A percentile compares a stretch with the other conserved stretches of the same genome.
Conservation (phyloP, 2,888 invertebrate genomes). For the Hylaea fasciaria region DNA sequence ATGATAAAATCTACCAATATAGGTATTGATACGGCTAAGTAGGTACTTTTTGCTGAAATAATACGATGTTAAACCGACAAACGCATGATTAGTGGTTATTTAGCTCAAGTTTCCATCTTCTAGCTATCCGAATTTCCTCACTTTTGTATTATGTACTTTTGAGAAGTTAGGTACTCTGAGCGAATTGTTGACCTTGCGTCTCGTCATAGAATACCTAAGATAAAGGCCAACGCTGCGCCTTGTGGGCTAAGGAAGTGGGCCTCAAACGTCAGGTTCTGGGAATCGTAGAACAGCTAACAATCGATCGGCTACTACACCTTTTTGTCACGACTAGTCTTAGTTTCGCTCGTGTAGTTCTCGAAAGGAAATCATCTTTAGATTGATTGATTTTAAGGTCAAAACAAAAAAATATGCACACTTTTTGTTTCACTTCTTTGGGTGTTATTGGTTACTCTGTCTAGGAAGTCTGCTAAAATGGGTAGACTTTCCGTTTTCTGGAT, state of each 20-base stretch:
- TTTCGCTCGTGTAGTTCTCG: slow-evolving; percentile 20
- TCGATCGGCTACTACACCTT: slow-evolving; percentile 28
- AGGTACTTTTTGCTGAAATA: too few relatives aligned
- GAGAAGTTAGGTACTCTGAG: slow-evolving; percentile 24
- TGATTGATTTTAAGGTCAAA: not conserved
- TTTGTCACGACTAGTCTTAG: slow-evolving; percentile 31
- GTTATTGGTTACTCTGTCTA: not conserved
- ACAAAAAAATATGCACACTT: not conserved
- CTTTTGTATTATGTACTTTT: slow-evolving; percentile 2
- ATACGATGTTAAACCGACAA: too few relatives aligned
- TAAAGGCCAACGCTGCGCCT: slow-evolving; percentile 33
- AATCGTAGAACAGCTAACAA: slow-evolving; percentile 30
- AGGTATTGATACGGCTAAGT: too few relatives aligned
- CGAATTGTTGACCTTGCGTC: slow-evolving; percentile 30
- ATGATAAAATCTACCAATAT: too few relatives aligned
- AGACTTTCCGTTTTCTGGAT: too few relatives aligned
- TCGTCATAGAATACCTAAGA: slow-evolving; percentile 12
- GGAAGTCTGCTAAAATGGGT: too few relatives aligned
- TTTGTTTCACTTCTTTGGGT: not conserved
- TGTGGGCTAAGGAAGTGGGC: slow-evolving; percentile 39
- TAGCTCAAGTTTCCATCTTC: too few relatives aligned
- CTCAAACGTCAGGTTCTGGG: slow-evolving; percentile 30
- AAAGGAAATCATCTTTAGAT: slow-evolving; percentile 17
- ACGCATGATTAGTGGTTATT: too few relatives aligned
- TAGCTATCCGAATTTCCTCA: too few relatives aligned